Evolutionary conservation across 2,113 vertebrate species (phyloP), one percentile per base, ranked within the genome.

Genomic region (Entomyzon cyanotis): DNA sequence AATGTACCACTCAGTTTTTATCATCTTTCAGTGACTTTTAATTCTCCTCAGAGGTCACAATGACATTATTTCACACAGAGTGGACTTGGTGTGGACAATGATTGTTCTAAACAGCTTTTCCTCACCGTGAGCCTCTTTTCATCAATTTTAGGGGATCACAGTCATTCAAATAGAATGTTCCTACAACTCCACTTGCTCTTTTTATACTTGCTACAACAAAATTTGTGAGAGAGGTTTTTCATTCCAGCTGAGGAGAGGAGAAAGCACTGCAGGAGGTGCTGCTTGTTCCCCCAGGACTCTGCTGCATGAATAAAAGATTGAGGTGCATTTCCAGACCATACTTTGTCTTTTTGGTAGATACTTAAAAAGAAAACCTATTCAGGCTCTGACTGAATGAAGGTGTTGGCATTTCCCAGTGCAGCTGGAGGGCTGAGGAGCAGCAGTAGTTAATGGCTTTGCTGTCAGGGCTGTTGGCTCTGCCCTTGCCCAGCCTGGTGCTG

Each of bases 341-440:
- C 53, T 73, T 58, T 37, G 58, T 79, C 80, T 56, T 87, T 85
- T 62, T 65, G 47, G 75, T 82, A 67, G 65, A 35, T 86, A 71
- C 71, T 68, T 89, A 50, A 64, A 62, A 41, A 84, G 65, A 35
- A 91, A 93, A 84, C 55, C 60, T 83, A 11, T 78, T 75, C 37
- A 44, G 41, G 25, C 68, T 75, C 37, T 47, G 58, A 62, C 62
- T 17, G 83, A 78, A 84, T 68, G 74, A 64, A 78, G 92, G 35
- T 59, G 23, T 31, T 89, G 94, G 84, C 84, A 89, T 96, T 89
- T 96, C 73, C 73, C 28, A 42, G 56, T 59, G 15, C 60, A 68
- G 73, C 68, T 84, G 73, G 69, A 84, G 89, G 89, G 65, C 58
- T 90, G 73, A 59, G 41, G 84, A 80, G 23, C 75, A 73, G 87